phyloP scores from a whole-genome alignment of 2,113 vertebrate species.

The Lutjanus erythropterus region DNA sequence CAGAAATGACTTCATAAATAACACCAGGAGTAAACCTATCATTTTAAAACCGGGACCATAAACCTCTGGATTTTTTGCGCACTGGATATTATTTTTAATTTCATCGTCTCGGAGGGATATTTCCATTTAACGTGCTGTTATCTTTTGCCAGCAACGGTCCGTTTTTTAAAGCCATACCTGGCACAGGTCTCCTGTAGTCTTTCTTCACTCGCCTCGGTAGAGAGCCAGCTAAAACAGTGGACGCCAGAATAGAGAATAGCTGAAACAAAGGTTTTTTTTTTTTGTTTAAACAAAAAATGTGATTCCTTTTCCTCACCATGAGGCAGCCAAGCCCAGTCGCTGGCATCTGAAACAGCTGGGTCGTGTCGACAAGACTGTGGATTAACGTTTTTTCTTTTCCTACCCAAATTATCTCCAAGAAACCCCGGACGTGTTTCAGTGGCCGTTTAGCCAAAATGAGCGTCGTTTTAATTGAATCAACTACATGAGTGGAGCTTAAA shows the following conservation, averaged over 20 bases:
- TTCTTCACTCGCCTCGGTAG: background rate
- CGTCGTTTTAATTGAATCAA: constrained; percentile 69
- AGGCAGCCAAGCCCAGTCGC: constrained; percentile 46
- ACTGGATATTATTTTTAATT: constrained; percentile 41
- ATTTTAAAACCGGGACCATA: background rate
- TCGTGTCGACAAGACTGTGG: constrained; percentile 66
- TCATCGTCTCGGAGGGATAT: constrained; percentile 18
- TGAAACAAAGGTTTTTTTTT: background rate
- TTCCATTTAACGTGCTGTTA: background rate
- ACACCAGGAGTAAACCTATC: constrained; percentile 9
- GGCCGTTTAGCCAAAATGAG: constrained; percentile 74
- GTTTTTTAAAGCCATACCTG: constrained; percentile 51
- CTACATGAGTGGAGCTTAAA: constrained; percentile 68
- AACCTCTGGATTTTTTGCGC: constrained; percentile 26
- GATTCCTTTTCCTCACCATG: constrained; percentile 21
- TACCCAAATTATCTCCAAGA: background rate
- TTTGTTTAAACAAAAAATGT: constrained; percentile 44
- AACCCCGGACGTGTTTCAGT: constrained; percentile 24
- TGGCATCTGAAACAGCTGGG: constrained; percentile 68
- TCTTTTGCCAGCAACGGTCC: background rate
- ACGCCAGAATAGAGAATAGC: background rate
- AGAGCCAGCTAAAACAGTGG: background rate
- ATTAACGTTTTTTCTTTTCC: constrained; percentile 51
- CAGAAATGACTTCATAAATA: constrained; percentile 6
- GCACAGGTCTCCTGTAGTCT: constrained; percentile 34